Base-by-base conservation (phyloP, 2,113 vertebrate genomes). In the Pica pica region DNA sequence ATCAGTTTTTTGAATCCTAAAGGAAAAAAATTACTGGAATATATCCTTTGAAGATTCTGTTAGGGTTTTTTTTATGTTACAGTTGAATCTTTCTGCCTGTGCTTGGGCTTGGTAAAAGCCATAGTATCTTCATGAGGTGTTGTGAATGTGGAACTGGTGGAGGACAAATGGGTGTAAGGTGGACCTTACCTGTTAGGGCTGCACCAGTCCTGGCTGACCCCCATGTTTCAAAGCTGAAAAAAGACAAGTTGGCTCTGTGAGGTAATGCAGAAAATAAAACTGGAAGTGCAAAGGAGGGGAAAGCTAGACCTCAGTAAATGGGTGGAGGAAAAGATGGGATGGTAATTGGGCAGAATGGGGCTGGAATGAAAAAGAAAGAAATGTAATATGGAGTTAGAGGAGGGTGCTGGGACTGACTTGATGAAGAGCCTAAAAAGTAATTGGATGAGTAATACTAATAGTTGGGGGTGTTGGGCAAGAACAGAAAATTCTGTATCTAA, bases 331-430 rank as follows among this genome's bases (percentile, higher is more conserved):
- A 26, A 76, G 42, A 23, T 44, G 30, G 41, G 22, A 67, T 41
- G 17, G 17, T 37, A 23, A 23, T 24, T 70, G 10, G 50, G 16
- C n/a, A 55, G 46, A 77, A 24, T 35, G 26, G 13, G 21, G 7
- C 39, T 82, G 35, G 27, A 73, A 41, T 79, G 44, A 60, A 68
- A 75, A 60, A 56, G 65, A 64, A 27, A 27, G 41, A 52, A 86
- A n/a, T 0, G 0, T 68, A 64, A n/a, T 8, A 49, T 1, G 17
- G 27, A 49, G 12, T 23, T 90, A 49, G 27, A 83, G 33, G 10
- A 60, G 46, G 23, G 16, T 90, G 27, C 41, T 82, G 33, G 35
- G 27, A 68, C 21, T 83, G 44, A 47, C 24, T 55, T 67, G 44
- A 37, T 63, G 11, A 87, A 87, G 39, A 91, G 4, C 7, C 21